phyloP scores from a whole-genome alignment of 2,888 invertebrate species.

The Cerceris rybyensis region DNA sequence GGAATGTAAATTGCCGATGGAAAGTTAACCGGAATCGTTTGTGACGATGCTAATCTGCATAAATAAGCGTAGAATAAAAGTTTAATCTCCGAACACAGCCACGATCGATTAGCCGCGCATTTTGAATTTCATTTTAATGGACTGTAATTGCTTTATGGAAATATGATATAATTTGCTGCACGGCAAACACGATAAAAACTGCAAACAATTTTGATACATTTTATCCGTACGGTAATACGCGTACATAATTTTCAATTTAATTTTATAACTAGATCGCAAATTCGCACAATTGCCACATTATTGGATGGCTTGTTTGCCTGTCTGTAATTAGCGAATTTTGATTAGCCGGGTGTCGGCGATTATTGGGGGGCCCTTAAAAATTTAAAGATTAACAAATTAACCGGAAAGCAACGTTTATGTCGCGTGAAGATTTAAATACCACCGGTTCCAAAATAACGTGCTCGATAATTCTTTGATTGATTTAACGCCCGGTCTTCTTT shows the following conservation, averaged over 20 bases:
- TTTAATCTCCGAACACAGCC: constrained; percentile 6
- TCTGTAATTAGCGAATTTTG: neutral
- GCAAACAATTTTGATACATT: constrained; percentile 56
- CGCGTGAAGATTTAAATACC: constrained; percentile 4
- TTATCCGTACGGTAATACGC: constrained; percentile 25
- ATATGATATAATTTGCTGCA: constrained; percentile 51
- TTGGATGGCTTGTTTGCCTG: constrained; percentile 6
- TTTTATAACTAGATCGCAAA: constrained; percentile 43
- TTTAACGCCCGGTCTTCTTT: too few relatives aligned
- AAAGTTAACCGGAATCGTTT: too few relatives aligned
- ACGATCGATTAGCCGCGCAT: constrained; percentile 42
- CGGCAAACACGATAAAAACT: constrained; percentile 54
- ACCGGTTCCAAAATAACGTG: neutral
- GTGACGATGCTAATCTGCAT: too few relatives aligned
- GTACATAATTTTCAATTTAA: constrained; percentile 51
- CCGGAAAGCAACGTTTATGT: neutral
- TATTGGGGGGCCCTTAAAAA: neutral
- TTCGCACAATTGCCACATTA: constrained; percentile 2
- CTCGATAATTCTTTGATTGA: too few relatives aligned
- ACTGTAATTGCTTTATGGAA: constrained; percentile 58
- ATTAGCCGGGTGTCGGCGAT: neutral
- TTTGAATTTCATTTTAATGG: constrained; percentile 54
- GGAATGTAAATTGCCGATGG: too few relatives aligned
- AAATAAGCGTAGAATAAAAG: constrained; percentile 32
- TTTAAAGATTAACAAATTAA: neutral